Evolutionary conservation across 2,888 invertebrate species (phyloP), one percentile per base, ranked within the genome.

Genomic region (Patella depressa): DNA sequence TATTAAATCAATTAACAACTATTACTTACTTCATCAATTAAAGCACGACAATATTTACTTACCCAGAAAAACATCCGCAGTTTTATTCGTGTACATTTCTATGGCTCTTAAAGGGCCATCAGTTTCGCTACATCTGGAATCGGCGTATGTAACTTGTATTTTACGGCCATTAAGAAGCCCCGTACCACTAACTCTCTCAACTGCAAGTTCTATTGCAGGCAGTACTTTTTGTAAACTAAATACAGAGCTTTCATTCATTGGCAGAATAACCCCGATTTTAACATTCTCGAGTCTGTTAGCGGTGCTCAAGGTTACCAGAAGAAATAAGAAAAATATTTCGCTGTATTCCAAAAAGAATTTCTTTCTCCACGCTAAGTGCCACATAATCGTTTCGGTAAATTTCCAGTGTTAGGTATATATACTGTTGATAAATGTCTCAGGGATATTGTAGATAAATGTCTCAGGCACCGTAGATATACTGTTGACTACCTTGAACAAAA

Each of bases 131-230:
- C 88, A 89, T 29, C 81, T 76, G 0, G 88, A 87, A 78, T 89
- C 88, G 0, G 81, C 78, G 55, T 80, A 81, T 12, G 79, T 78
- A 11, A 86, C 72, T 65, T 69, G 71, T 4, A 85, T 72, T 0
- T 70, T 76, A 76, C 80, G 80, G 53, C 74, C 78, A 5, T 73
- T 72, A n/a, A 85, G 75, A 14, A 88, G 78, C 19, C 76, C 73
- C 2, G 73, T 54, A 0, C 79, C 70, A 17, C 76, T 65, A 53
- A 88, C 76, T 4, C 77, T 80, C n/a, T 87, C 84, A 4, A 89
- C 83, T 5, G 91, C 91, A 71, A 85, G 85, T 57, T 85, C 78
- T 11, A 91, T 86, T 5, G 89, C 89, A 1, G 90, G 89, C 3
- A 85, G 78, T 4, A 86, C 84, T 76, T 85, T 85, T 19, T 85